Evolutionary conservation across 2,797 vertebrate species (phyloP), one percentile per base, ranked within the genome.

Genomic region (Erpetoichthys calabaricus): DNA sequence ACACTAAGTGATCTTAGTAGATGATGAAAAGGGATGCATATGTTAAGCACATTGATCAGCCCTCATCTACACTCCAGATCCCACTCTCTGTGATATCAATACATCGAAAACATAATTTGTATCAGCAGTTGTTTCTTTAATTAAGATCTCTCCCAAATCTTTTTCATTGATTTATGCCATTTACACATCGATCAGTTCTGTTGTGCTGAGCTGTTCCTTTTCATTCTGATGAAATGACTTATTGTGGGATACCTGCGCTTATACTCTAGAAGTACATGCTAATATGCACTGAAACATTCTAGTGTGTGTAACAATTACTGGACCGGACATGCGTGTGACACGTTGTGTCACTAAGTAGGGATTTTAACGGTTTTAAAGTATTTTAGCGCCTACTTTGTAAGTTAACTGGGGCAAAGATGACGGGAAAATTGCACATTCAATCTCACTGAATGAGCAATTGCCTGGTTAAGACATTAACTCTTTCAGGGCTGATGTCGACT

Each of bases 81-180:
- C 7, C 71, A 73, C 70, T 78, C 76, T 71, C 60, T 58, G 8
- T 62, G 50, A 64, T 80, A 76, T 90, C 85, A 81, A 86, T 90
- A 88, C 79, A 89, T 87, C 76, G 81, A 84, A 91, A 93, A 90
- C 81, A 82, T 84, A 83, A 89, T 92, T 94, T 92, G 90, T 92
- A 90, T 91, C 86, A 91, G 88, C 84, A 80, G 85, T 86, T 89
- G 87, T 90, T 92, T 90, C 88, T 91, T 91, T 92, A 94, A 94
- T 94, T 91, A 92, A 91, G 89, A 92, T 88, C 82, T 87, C 79
- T 78, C 75, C 75, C 74, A 86, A 87, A 87, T 89, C 90, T 87
- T 87, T 86, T 76, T 51, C 78, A 92, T 92, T 70, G 89, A 94
- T 89, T 80, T 64, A 70, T 83, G 80, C 75, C 86, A 89, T 93